Conservation (phyloP, 2,888 invertebrate genomes). For the Clistopyga incitator region DNA sequence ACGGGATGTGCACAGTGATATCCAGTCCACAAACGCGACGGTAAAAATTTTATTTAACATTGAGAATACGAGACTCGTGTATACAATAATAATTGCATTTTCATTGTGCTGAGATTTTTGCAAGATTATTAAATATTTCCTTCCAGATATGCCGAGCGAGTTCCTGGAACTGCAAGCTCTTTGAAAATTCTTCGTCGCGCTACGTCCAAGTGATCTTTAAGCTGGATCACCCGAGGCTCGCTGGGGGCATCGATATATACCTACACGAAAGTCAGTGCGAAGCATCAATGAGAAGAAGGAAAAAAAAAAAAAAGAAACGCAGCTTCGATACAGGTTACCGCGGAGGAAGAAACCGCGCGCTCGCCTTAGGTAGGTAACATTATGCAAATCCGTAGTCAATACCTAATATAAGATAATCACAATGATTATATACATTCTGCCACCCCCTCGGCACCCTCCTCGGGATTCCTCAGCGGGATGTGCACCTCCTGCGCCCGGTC, state of each 20-base stretch:
- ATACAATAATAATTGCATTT: no score
- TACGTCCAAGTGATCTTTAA: slow-evolving; percentile 22
- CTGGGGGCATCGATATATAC: slow-evolving; percentile 49
- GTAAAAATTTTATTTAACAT: background rate
- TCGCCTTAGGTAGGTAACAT: slow-evolving; percentile 79
- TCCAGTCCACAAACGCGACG: background rate
- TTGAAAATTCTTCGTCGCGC: slow-evolving; percentile 41
- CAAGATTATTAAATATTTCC: background rate
- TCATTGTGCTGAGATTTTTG: no score
- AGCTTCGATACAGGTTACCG: slow-evolving; percentile 53
- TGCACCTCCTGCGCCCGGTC: slow-evolving; percentile 29
- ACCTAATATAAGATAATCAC: slow-evolving; percentile 84
- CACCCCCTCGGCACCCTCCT: slow-evolving; percentile 73
- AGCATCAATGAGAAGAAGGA: slow-evolving; percentile 65
- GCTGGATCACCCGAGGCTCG: slow-evolving; percentile 58
- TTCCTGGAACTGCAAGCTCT: slow-evolving; percentile 29
- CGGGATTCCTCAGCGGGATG: slow-evolving; percentile 63
- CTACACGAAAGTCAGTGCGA: slow-evolving; percentile 63
- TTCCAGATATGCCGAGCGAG: slow-evolving; percentile 1
- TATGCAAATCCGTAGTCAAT: slow-evolving; percentile 84
- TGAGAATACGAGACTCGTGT: background rate
- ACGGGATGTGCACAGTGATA: slow-evolving; percentile 18
- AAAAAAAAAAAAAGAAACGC: slow-evolving; percentile 50
- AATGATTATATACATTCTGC: slow-evolving; percentile 81
- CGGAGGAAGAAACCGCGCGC: slow-evolving; percentile 68